phyloP scores from a whole-genome alignment of 2,113 vertebrate species.

The Lepus europaeus region DNA sequence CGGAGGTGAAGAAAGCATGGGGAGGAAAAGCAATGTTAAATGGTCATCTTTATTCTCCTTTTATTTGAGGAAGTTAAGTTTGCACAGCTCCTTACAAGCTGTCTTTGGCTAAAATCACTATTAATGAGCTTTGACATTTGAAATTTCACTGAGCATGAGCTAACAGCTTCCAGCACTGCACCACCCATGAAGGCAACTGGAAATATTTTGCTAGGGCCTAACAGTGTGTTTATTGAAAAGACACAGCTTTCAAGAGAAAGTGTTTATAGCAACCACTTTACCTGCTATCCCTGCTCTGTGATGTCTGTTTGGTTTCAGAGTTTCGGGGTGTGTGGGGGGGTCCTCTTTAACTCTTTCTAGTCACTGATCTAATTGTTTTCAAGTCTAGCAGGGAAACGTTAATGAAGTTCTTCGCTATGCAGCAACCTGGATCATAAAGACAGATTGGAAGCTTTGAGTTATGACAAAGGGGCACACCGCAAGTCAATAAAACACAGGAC shows the following conservation, averaged over 20 bases:
- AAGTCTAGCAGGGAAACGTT: slow-evolving; percentile 76
- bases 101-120: slow-evolving; percentile 89
- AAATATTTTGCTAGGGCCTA: slow-evolving; percentile 85
- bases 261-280: slow-evolving; percentile 84
- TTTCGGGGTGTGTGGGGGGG: slow-evolving; percentile 21
- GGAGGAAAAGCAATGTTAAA: slow-evolving; percentile 81
- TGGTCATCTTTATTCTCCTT: slow-evolving; percentile 84
- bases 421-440: slow-evolving; percentile 72
- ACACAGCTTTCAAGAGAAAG: slow-evolving; percentile 79
- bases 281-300: slow-evolving; percentile 79
- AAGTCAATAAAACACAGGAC: slow-evolving; percentile 1
- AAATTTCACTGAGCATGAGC: slow-evolving; percentile 86
- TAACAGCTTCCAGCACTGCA: slow-evolving; percentile 87
- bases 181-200: slow-evolving; percentile 88
- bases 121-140: slow-evolving; percentile 89
- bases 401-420: slow-evolving; percentile 81
- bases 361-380: slow-evolving; percentile 69
- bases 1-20: slow-evolving; percentile 83
- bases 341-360: slow-evolving; percentile 68
- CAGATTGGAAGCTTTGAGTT: slow-evolving; percentile 72
- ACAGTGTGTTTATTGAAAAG: slow-evolving; percentile 85
- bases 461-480: slow-evolving; percentile 54
- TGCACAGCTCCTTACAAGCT: slow-evolving; percentile 82
- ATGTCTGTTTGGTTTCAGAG: slow-evolving; percentile 82
- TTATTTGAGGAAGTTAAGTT: slow-evolving; percentile 88